Evolutionary conservation across 2,888 invertebrate species (phyloP), one percentile per base, ranked within the genome.

Genomic region (Mythimna ferrago): DNA sequence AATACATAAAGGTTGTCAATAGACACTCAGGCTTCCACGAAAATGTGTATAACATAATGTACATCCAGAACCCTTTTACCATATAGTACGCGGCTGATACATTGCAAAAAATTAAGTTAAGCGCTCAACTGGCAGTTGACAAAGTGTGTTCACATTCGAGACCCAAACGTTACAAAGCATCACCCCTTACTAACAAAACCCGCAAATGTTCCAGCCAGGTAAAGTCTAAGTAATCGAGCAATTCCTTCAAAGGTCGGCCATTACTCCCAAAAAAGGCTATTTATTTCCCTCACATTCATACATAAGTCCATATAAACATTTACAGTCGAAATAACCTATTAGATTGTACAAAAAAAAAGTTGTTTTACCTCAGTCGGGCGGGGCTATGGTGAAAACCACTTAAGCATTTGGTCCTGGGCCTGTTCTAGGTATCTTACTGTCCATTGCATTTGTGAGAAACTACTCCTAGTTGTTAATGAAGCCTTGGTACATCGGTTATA

Each of bases 331-430:
- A 78, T 78, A 75, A 71, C 61, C 75, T 78, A 78, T 81, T 81
- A 78, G 38, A 41, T 58, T 58, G 51, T 66, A 82, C 67, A 73
- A 78, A 81, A 73, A 73, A 80, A 72, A 72, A 62, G 48, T 69
- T 54, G 56, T 75, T 80, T 66, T 64, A 71, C 77, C 66, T 77
- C 62, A 56, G 58, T 32, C 32, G 62, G 84, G 84, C 78, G 85
- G 67, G 83, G 69, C 83, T 75, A 83, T 72, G 68, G 62, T 62
- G 14, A n/a, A 74, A 76, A 84, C 78, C 84, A 85, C 84, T 84
- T 71, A 81, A 69, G 63, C 68, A 63, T 65, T 51, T n/a, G 41
- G 32, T 53, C 41, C 14, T 44, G 53, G 38, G 73, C 58, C 71
- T 63, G 71, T 77, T 71, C 72, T 80, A 63, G 60, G 70, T 65